Conservation (phyloP, 2,113 vertebrate genomes). For the Neodontobutis hainanensis region DNA sequence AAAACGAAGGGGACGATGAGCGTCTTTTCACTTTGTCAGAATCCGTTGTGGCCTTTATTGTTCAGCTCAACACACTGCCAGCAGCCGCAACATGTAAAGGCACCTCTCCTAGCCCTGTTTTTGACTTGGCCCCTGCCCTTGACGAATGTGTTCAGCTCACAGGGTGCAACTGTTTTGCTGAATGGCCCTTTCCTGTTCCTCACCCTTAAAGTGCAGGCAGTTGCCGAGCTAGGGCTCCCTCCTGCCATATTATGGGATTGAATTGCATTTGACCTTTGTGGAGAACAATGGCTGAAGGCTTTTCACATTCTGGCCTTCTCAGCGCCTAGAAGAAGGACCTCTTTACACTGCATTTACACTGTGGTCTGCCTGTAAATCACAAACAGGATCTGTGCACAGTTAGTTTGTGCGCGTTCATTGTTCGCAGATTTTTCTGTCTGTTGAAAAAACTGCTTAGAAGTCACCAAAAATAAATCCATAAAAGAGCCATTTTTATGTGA, state of each 20-base stretch:
- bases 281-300: constrained; percentile 80
- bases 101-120: constrained; percentile 33
- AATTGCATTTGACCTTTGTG: constrained; percentile 82
- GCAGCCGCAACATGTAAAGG: constrained; percentile 59
- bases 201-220: constrained; percentile 65
- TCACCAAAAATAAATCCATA: constrained; percentile 10
- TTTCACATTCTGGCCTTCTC: constrained; percentile 75
- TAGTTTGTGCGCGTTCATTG: constrained; percentile 10
- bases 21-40: constrained; percentile 58
- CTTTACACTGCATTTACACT: constrained; percentile 61
- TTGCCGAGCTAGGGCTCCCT: constrained; percentile 53
- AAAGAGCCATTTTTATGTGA: constrained; percentile 27
- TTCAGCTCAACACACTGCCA: constrained; percentile 47
- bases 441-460: constrained; percentile 24
- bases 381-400: constrained; percentile 36
- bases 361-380: constrained; percentile 66
- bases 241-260: constrained; percentile 72
- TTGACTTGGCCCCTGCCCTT: constrained; percentile 68
- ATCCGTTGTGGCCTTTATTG: constrained; percentile 58
- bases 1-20: constrained; percentile 60
- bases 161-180: constrained; percentile 71
- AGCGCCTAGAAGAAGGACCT: constrained; percentile 59
- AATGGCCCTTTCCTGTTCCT: constrained; percentile 76
- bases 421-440: constrained; percentile 2
- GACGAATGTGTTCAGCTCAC: constrained; percentile 69